Conservation (phyloP, 2,113 vertebrate genomes). For the Chaetorhynchus papuensis region DNA sequence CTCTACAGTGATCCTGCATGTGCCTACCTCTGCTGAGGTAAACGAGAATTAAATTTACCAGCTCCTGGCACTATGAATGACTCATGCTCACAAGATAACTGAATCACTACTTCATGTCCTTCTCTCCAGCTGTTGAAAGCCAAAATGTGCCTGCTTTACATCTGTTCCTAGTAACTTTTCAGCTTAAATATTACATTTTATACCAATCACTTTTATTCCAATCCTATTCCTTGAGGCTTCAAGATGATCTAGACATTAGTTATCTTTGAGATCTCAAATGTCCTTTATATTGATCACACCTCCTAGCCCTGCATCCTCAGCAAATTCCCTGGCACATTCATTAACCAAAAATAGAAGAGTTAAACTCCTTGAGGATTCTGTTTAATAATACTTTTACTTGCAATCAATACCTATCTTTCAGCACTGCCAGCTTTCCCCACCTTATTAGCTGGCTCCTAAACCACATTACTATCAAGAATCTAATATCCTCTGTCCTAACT, state of each 20-base stretch:
- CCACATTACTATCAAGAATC: background rate
- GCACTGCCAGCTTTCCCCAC: background rate
- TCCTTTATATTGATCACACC: background rate
- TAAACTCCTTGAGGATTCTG: background rate
- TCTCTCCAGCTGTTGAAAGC: constrained; percentile 30
- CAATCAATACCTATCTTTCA: background rate
- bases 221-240: background rate
- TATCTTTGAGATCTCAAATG: background rate
- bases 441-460: background rate
- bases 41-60: background rate
- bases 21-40: background rate
- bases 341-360: background rate
- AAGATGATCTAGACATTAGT: background rate
- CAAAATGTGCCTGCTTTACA: background rate
- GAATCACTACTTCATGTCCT: constrained; percentile 20
- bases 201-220: background rate
- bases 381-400: background rate
- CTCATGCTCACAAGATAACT: constrained; percentile 33
- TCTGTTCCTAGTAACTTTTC: background rate
- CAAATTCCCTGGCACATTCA: background rate
- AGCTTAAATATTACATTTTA: background rate
- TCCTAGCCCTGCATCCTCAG: background rate
- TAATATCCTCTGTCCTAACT: background rate
- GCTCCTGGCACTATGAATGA: background rate
- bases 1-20: background rate